phyloP scores from a whole-genome alignment of 2,888 invertebrate genomes.

The Epistrophella euchroma region DNA sequence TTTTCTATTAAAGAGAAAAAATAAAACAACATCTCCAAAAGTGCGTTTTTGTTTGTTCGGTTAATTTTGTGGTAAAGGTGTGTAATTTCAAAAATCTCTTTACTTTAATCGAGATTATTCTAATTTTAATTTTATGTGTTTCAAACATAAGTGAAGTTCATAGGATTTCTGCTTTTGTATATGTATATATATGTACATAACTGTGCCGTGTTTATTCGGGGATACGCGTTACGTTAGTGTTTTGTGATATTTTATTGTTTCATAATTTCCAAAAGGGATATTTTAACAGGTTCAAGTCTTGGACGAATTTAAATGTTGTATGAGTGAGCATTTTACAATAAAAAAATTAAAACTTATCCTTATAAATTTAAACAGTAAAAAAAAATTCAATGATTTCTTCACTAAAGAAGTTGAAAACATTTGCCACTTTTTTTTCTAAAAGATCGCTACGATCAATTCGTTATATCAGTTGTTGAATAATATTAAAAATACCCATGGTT shows the following conservation, averaged over 20 bases:
- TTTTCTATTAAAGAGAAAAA: background rate
- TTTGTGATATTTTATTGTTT: background rate
- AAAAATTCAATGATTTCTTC: background rate
- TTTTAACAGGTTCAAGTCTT: background rate
- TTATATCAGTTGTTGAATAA: constrained; percentile 23
- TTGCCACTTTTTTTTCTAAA: background rate
- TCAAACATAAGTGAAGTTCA: background rate
- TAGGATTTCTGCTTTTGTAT: background rate
- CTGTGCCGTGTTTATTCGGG: background rate
- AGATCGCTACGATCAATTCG: background rate
- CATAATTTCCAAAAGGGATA: background rate
- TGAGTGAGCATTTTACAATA: background rate
- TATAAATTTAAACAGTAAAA: background rate
- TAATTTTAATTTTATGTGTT: background rate
- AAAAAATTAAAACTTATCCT: background rate
- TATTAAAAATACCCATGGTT: constrained; percentile 5
- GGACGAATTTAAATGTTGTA: background rate
- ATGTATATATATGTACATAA: background rate
- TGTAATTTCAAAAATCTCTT: constrained; percentile 3
- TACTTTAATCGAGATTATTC: background rate
- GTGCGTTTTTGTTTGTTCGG: background rate
- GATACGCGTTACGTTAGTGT: constrained; percentile 16
- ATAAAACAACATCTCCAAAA: constrained; percentile 3
- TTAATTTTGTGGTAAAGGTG: constrained; percentile 27
- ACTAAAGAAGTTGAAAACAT: background rate